Conservation (phyloP, 2,888 invertebrate genomes). For the Dermolepida albohirtum region DNA sequence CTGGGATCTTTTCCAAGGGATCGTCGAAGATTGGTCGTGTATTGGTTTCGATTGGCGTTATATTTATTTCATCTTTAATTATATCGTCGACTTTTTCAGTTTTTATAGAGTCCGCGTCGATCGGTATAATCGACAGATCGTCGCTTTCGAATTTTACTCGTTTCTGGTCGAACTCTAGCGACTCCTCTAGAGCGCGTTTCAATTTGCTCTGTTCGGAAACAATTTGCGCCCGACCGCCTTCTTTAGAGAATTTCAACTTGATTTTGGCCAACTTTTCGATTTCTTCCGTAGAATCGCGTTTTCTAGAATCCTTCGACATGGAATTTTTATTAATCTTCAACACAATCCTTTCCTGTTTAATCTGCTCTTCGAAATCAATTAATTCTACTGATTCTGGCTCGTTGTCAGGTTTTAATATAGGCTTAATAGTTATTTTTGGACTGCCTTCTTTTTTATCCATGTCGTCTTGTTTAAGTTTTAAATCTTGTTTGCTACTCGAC, state of each 20-base stretch:
- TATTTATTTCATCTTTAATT: constrained; percentile 38
- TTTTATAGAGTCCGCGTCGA: constrained; percentile 32
- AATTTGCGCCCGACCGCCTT: constrained; percentile 62
- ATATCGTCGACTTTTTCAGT: constrained; percentile 35
- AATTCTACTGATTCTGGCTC: constrained; percentile 52
- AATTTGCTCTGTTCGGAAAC: constrained; percentile 52
- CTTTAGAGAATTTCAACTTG: constrained; percentile 68
- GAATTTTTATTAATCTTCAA: constrained; percentile 74
- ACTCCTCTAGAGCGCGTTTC: constrained; percentile 43
- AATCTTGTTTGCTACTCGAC: constrained; percentile 67
- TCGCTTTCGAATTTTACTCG: constrained; percentile 46
- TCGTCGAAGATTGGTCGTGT: constrained; percentile 43
- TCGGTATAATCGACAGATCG: constrained; percentile 47
- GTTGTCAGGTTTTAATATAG: constrained; percentile 51
- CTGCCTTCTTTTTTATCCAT: constrained; percentile 51
- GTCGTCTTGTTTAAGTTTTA: constrained; percentile 54
- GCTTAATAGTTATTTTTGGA: constrained; percentile 55
- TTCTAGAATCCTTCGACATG: constrained; percentile 53
- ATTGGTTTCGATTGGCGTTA: constrained; percentile 16
- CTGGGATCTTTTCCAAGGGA: constrained; percentile 52
- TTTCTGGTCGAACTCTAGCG: constrained; percentile 42
- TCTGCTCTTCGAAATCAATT: constrained; percentile 57
- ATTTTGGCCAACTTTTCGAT: constrained; percentile 67
- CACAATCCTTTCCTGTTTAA: constrained; percentile 68
- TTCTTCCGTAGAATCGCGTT: constrained; percentile 55